A percentile compares a stretch with the other conserved stretches of the same genome.
phyloP scores from a whole-genome alignment of 1,140 invertebrate genomes.

The Microplitis mediator region DNA sequence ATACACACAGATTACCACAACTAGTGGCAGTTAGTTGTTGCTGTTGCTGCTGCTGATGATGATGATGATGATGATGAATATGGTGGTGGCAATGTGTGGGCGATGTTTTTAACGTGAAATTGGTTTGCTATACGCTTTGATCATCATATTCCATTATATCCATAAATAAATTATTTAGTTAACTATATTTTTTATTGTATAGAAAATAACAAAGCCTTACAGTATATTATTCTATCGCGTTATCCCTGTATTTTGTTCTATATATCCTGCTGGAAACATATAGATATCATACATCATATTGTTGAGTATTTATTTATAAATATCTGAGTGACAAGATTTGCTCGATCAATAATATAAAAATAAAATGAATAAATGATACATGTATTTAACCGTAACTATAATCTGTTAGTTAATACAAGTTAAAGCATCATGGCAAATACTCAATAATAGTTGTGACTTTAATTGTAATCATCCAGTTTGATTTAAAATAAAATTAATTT shows the following conservation, averaged over 20 bases:
- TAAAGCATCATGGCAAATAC: too few relatives aligned
- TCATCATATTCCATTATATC: background rate
- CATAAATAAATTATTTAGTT: background rate
- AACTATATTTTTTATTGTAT: background rate
- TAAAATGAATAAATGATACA: too few relatives aligned
- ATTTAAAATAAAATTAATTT: too few relatives aligned
- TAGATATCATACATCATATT: too few relatives aligned
- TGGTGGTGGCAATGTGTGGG: constrained; percentile 11
- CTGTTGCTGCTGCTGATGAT: background rate
- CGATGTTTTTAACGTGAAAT: constrained; percentile 33
- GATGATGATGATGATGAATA: background rate
- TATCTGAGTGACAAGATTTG: background rate
- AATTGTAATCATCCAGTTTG: too few relatives aligned
- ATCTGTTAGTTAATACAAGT: too few relatives aligned
- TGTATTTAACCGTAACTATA: too few relatives aligned
- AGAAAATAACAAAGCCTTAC: background rate
- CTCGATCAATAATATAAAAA: background rate
- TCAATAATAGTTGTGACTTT: too few relatives aligned
- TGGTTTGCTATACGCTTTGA: constrained; percentile 20
- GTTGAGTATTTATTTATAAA: background rate
- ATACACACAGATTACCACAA: background rate
- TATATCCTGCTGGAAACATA: constrained; percentile 8
- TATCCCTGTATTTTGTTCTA: constrained; percentile 3
- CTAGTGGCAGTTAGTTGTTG: background rate
- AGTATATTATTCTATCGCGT: constrained; percentile 9